Base-by-base conservation (phyloP, 2,888 invertebrate species). In the Dione juno region DNA sequence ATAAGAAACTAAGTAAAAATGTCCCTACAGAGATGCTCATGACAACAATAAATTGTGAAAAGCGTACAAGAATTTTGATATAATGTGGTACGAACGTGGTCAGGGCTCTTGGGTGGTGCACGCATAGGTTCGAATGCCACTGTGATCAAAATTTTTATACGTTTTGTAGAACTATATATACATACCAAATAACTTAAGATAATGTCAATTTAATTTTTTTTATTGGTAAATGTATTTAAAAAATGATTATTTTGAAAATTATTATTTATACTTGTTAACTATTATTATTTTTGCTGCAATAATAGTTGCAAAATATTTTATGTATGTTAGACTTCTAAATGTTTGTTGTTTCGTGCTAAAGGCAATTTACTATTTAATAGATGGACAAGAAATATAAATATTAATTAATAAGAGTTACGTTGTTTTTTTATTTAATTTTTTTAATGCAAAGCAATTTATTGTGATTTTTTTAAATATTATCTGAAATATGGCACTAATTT, bases 301-400 rank as follows among this genome's bases (percentile, higher is more conserved):
- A n/a, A 79, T 76, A 80, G 82, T 86, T 86, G 78, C 54, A 75
- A 76, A 74, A 77, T 82, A 80, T 79, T 81, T 82, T 81, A 82
- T 80, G 80, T 84, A 79, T 72, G 78, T 84, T 85, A 81, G 78
- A 77, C 76, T 77, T 83, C 78, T 79, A 77, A 76, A 19, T 72
- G 81, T 84, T 82, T 82, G 81, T 88, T 87, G 80, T 82, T 87
- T 87, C 84, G 86, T 87, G 86, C 83, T 86, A 86, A 86, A 84
- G 82, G 86, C 84, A 80, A 81, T 81, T 83, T 87, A 86, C 82
- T 83, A 82, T 85, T 85, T 85, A 84, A 81, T 82, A 80, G 79
- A 81, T 80, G 84, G 83, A 85, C 82, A 73, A 74, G 54, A 76
- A 74, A 74, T 61, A 43, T 74, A 82, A 79, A 77, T 80, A 82